Evolutionary conservation across 2,797 vertebrate genomes (phyloP).

Genomic region (Threskiornis aethiopicus): DNA sequence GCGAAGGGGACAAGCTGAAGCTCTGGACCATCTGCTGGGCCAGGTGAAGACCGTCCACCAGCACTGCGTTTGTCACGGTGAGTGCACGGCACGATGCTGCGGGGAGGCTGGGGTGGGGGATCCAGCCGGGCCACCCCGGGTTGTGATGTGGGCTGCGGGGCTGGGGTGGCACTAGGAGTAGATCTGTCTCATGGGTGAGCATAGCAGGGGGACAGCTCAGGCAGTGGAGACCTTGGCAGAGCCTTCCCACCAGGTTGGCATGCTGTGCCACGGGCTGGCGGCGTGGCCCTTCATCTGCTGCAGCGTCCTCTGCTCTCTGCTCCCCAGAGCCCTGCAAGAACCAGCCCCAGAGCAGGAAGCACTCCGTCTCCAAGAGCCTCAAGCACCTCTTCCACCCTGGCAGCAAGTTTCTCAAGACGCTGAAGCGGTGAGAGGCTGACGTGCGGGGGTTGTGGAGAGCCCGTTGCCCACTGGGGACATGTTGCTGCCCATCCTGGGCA

Average conservation of each 20-base stretch:
- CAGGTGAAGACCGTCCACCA: conserved; percentile 88
- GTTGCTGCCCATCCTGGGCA: background rate
- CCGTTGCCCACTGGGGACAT: accelerated
- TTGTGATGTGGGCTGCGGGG: background rate
- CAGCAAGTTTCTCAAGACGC: conserved; percentile 89
- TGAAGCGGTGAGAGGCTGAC: conserved; percentile 83
- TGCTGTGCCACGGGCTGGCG: accelerated
- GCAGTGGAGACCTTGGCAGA: background rate
- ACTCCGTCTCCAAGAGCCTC: conserved; percentile 91
- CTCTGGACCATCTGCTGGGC: conserved; percentile 83
- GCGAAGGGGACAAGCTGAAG: conserved; percentile 83
- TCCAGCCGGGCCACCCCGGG: background rate
- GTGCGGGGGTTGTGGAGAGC: accelerated
- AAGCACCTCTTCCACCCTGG: conserved; percentile 89
- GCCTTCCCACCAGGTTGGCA: background rate
- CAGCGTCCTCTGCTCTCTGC: background rate
- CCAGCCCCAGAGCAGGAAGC: conserved; percentile 85
- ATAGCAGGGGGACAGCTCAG: background rate
- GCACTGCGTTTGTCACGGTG: conserved; percentile 88
- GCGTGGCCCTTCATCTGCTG: background rate
- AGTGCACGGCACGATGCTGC: background rate
- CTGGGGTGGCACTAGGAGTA: background rate
- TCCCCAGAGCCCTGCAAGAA: conserved; percentile 86
- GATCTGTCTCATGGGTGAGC: background rate
- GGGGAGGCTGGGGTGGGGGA: background rate